Evolutionary conservation across 2,797 vertebrate genomes (phyloP).

Genomic region (Sebastes nivosus): DNA sequence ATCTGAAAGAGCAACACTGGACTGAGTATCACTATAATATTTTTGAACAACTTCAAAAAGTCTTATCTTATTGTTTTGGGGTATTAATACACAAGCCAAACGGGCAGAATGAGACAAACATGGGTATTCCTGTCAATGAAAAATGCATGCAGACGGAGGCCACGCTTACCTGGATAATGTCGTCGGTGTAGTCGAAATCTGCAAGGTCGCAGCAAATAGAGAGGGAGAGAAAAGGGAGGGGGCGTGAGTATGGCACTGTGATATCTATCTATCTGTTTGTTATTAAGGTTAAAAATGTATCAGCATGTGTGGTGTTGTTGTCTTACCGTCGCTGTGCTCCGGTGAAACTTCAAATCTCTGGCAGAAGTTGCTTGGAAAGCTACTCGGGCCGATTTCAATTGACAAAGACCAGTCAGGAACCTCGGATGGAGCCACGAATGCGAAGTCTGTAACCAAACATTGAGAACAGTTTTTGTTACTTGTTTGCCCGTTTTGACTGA

Average conservation of each 20-base stretch:
- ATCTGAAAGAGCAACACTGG: constrained; percentile 67
- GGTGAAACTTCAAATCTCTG: constrained; percentile 91
- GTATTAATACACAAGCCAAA: constrained; percentile 28
- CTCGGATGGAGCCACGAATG: not conserved
- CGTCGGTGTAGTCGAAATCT: constrained; percentile 52
- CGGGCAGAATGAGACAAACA: constrained; percentile 51
- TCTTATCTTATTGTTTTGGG: constrained; percentile 5
- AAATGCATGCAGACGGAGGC: constrained; percentile 42
- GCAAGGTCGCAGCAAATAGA: constrained; percentile 22
- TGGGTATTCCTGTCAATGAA: constrained; percentile 81
- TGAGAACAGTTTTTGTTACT: not conserved
- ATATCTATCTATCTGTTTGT: not conserved
- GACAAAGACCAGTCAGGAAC: constrained; percentile 71
- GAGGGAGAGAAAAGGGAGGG: constrained; percentile 6
- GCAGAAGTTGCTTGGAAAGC: constrained; percentile 65
- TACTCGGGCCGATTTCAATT: constrained; percentile 76
- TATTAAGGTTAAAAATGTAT: not conserved
- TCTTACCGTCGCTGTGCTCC: constrained; percentile 73
- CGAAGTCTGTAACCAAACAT: not conserved
- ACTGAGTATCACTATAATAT: constrained; percentile 44
- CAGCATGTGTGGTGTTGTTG: not conserved
- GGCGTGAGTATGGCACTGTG: not conserved
- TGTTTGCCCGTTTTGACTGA: not conserved
- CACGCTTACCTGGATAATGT: constrained; percentile 78
- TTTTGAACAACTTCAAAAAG: constrained; percentile 17